Evolutionary conservation across 2,888 invertebrate species (phyloP).

Genomic region (Drosophila testacea): DNA sequence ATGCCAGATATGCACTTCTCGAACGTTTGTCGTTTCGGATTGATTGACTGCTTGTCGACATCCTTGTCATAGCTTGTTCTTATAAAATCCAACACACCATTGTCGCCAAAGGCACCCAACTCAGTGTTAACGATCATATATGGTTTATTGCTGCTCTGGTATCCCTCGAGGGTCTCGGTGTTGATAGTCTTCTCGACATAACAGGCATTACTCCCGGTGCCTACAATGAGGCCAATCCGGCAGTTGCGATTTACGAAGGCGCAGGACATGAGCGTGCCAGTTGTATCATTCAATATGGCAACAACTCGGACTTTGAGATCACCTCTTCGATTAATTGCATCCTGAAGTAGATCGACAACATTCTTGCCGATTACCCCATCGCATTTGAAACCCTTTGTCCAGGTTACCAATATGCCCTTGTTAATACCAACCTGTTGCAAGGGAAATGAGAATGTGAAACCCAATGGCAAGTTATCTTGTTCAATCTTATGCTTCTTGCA

Average conservation of each 20-base stretch:
- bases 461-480: slow-evolving; percentile 91
- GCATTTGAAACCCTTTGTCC: slow-evolving; percentile 98
- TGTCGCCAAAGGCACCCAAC: slow-evolving; percentile 98
- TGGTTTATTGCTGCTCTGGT: slow-evolving; percentile 43
- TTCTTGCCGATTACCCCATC: slow-evolving; percentile 94
- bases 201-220: slow-evolving; percentile 97
- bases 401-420: slow-evolving; percentile 92
- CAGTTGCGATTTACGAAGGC: slow-evolving; percentile 91
- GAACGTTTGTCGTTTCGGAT: slow-evolving; percentile 91
- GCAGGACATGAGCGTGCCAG: slow-evolving; percentile 96
- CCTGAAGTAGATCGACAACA: slow-evolving; percentile 93
- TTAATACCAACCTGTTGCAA: slow-evolving; percentile 93
- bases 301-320: slow-evolving; percentile 92
- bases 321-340: slow-evolving; percentile 92
- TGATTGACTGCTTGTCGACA: slow-evolving; percentile 93
- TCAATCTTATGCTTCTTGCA: slow-evolving; percentile 90
- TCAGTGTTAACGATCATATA: slow-evolving; percentile 95
- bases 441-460: slow-evolving; percentile 98
- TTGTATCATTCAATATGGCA: slow-evolving; percentile 97
- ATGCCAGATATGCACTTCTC: slow-evolving; percentile 95
- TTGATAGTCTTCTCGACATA: slow-evolving; percentile 92
- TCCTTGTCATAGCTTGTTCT: slow-evolving; percentile 92
- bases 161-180: slow-evolving; percentile 90
- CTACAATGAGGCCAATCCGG: slow-evolving; percentile 89
- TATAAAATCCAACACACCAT: slow-evolving; percentile 93